Evolutionary conservation across 2,113 vertebrate species (phyloP).

Genomic region (Himantopus leucocephalus): DNA sequence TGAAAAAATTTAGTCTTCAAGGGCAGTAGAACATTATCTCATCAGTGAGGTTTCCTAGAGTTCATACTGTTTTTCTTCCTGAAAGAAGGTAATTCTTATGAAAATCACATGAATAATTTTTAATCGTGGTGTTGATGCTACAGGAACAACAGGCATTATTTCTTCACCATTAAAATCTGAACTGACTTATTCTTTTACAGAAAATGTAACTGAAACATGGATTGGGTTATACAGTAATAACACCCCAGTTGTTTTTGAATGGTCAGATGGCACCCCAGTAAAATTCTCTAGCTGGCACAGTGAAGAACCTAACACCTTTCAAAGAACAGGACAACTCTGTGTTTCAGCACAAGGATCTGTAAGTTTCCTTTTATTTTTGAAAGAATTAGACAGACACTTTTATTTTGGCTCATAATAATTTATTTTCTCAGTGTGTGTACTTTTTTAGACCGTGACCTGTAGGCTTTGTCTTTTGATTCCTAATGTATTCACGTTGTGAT

Average conservation of each 20-base stretch:
- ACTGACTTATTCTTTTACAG: constrained; percentile 69
- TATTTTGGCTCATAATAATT: neutral
- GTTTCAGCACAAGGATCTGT: constrained; percentile 81
- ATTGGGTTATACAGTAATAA: constrained; percentile 84
- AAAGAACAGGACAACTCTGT: constrained; percentile 75
- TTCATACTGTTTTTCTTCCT: neutral
- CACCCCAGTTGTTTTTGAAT: constrained; percentile 77
- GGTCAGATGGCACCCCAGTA: constrained; percentile 83
- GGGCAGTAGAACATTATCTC: neutral
- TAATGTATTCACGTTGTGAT: neutral
- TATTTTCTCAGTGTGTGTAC: neutral
- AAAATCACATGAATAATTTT: neutral
- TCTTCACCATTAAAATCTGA: neutral
- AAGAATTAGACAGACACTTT: neutral
- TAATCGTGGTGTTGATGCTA: neutral
- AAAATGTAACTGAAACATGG: constrained; percentile 82
- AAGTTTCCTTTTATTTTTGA: constrained; percentile 53
- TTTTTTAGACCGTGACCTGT: neutral
- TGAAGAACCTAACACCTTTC: constrained; percentile 78
- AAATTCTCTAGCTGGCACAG: constrained; percentile 86
- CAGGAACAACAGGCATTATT: neutral
- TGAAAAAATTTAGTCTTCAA: neutral
- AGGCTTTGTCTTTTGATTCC: neutral
- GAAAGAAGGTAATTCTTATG: neutral
- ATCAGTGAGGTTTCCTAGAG: neutral